phyloP scores from a whole-genome alignment of 2,797 vertebrate genomes.

The Meda fulgida region DNA sequence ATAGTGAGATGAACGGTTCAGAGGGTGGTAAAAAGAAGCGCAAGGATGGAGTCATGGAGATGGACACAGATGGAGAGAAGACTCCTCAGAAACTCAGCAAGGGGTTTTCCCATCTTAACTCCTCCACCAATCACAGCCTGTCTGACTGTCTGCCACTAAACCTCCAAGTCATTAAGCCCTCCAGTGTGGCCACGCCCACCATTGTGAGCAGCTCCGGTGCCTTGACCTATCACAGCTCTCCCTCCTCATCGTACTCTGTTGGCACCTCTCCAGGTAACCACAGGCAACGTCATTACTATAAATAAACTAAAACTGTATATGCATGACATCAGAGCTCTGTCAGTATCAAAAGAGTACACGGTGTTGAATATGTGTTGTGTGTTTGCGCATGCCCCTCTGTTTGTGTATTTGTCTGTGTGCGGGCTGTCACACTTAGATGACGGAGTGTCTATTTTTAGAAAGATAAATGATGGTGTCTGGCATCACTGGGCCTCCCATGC shows the following conservation, averaged over 20 bases:
- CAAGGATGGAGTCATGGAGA: conserved; percentile 80
- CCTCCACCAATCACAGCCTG: conserved; percentile 81
- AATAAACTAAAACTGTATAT: conserved; percentile 2
- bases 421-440: conserved; percentile 51
- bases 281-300: conserved; percentile 15
- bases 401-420: conserved; percentile 38
- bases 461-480: conserved; percentile 34
- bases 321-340: not conserved
- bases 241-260: conserved; percentile 86
- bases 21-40: conserved; percentile 91
- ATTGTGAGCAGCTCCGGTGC: conserved; percentile 88
- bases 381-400: not conserved
- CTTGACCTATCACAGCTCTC: conserved; percentile 89
- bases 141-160: conserved; percentile 86
- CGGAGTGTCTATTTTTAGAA: conserved; percentile 62
- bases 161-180: conserved; percentile 90
- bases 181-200: conserved; percentile 80
- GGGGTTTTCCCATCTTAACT: conserved; percentile 86
- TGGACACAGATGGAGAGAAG: conserved; percentile 88
- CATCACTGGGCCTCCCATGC: conserved; percentile 25
- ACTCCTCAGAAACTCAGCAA: conserved; percentile 85
- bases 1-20: conserved; percentile 91
- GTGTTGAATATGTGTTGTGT: not conserved
- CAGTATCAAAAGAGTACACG: not conserved
- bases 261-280: conserved; percentile 88